Evolutionary conservation across 2,113 vertebrate genomes (phyloP).

Genomic region (Acrocephalus arundinaceus): DNA sequence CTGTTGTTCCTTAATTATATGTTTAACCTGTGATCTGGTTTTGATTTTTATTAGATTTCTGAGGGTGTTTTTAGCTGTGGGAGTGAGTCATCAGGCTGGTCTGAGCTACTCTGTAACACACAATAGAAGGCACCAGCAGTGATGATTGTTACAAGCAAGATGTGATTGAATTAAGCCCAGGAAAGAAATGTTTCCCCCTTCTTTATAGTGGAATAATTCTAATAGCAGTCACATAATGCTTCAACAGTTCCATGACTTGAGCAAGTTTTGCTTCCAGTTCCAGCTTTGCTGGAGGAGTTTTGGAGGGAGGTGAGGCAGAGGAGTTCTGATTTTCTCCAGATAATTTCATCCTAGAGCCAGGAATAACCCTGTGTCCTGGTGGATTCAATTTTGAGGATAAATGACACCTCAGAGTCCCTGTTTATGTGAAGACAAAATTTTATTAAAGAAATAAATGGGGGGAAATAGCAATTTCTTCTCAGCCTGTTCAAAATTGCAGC

Average conservation of each 20-base stretch:
- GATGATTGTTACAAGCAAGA: neutral
- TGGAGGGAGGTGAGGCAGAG: neutral
- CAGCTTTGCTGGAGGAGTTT: neutral
- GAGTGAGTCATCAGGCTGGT: neutral
- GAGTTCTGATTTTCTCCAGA: neutral
- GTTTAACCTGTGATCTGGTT: neutral
- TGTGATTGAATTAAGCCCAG: constrained; percentile 12
- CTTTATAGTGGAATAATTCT: neutral
- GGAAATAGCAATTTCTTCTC: neutral
- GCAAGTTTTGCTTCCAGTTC: neutral
- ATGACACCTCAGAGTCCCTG: neutral
- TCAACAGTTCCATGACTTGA: neutral
- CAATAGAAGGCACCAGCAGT: neutral
- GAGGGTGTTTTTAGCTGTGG: neutral
- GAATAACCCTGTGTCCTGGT: neutral
- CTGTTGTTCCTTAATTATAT: neutral
- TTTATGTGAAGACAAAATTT: neutral
- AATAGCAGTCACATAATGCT: neutral
- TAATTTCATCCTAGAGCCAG: neutral
- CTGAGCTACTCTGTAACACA: neutral
- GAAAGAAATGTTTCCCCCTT: neutral
- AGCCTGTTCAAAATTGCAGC: neutral
- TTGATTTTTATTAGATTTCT: constrained; percentile 7
- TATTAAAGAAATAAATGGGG: neutral
- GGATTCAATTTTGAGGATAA: neutral